These are phyloP conservation scores for Agapornis canus DNA, from an alignment of 2,797 vertebrate genomes.

Conservation along the genomic window DNA sequence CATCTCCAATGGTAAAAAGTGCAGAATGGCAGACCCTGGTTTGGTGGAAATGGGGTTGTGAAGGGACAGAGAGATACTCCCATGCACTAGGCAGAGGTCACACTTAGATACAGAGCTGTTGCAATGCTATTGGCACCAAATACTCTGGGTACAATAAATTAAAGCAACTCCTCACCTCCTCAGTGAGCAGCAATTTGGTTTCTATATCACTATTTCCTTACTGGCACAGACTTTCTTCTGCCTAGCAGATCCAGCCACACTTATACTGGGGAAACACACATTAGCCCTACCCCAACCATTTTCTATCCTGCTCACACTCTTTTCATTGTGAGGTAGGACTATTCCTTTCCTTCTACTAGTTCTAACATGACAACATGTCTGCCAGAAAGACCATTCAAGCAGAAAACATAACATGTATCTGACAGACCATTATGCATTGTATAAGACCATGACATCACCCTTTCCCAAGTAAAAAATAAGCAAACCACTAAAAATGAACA, in stretches of 20 bases:
- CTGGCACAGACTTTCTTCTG: background rate
- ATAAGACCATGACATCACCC: background rate
- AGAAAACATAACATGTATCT: background rate
- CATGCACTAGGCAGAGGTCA: background rate
- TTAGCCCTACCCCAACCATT: background rate
- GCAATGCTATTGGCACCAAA: rapidly evolving
- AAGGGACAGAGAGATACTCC: background rate
- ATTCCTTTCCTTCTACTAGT: background rate
- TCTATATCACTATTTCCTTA: background rate
- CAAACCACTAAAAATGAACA: background rate
- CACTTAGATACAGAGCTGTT: background rate
- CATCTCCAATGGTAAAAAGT: background rate
- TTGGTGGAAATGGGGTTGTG: background rate
- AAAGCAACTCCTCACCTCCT: background rate
- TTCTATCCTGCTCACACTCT: background rate
- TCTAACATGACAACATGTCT: background rate
- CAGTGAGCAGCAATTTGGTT: background rate
- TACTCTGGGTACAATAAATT: rapidly evolving
- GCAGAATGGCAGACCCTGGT: background rate
- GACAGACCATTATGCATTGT: background rate
- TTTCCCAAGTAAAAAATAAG: background rate
- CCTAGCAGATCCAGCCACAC: background rate
- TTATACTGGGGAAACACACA: background rate
- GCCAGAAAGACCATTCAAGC: background rate
- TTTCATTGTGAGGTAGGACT: background rate